Evolutionary conservation across 1,140 invertebrate genomes (phyloP).

Genomic region (Euura saliciscinereae): DNA sequence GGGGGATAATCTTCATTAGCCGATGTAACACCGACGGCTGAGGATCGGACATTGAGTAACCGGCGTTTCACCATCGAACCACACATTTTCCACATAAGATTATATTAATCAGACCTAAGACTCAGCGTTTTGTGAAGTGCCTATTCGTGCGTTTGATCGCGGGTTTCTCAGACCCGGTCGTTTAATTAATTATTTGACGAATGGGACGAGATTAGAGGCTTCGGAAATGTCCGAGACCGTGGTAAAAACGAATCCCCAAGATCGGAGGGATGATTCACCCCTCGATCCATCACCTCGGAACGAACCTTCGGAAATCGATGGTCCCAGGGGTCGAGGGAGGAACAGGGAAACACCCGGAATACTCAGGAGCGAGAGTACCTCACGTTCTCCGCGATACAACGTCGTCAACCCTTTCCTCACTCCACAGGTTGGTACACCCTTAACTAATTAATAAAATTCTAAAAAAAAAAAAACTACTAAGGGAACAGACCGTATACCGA

Average conservation of each 20-base stretch:
- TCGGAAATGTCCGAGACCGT: too few species aligned
- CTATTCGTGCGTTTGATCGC: too few species aligned
- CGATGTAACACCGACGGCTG: background rate
- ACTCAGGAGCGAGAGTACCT: background rate
- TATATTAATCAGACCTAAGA: too few species aligned
- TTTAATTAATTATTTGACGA: too few species aligned
- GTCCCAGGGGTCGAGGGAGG: background rate
- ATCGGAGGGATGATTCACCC: background rate
- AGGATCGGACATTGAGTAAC: background rate
- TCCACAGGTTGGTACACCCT: slow-evolving; percentile 2
- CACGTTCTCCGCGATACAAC: background rate
- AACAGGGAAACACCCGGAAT: background rate
- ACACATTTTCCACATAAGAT: too few species aligned
- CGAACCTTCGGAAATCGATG: background rate
- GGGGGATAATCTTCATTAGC: slow-evolving; percentile 2
- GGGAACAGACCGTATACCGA: too few species aligned
- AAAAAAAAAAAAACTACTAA: too few species aligned
- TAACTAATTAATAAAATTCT: too few species aligned
- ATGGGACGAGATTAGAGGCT: too few species aligned
- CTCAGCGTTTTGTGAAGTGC: too few species aligned
- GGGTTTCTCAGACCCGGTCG: too few species aligned
- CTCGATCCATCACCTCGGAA: background rate
- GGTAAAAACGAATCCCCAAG: background rate
- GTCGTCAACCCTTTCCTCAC: background rate
- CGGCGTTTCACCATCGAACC: background rate